Evolutionary conservation across 2,888 invertebrate species (phyloP).

Genomic region (Melangyna quadrimaculata): DNA sequence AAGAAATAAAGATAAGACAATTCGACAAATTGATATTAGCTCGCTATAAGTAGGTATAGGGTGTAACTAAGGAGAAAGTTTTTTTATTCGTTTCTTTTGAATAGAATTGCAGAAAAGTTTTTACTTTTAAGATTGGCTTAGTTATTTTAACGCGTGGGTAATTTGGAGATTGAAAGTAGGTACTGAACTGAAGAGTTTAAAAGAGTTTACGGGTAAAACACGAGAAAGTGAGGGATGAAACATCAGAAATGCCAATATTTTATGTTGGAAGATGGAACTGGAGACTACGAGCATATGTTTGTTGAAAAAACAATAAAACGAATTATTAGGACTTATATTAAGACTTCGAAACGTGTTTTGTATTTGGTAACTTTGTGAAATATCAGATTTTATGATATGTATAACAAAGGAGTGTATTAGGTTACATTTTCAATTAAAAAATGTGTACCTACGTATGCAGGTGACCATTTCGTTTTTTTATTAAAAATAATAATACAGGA

Average conservation of each 20-base stretch:
- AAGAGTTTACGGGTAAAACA: background rate
- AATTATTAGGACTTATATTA: background rate
- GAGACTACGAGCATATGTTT: no score
- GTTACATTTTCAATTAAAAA: no score
- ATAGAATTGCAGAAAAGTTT: constrained; percentile 15
- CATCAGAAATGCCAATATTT: background rate
- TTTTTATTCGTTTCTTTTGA: constrained; percentile 1
- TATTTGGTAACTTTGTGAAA: no score
- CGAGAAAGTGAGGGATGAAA: background rate
- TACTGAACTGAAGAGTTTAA: background rate
- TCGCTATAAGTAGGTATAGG: background rate
- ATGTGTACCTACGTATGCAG: no score
- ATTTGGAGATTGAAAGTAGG: constrained; percentile 16
- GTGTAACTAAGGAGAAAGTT: constrained; percentile 41
- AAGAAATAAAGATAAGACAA: constrained; percentile 40
- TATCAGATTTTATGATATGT: no score
- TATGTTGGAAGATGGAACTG: background rate
- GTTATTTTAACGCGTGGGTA: constrained; percentile 19
- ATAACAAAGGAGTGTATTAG: no score
- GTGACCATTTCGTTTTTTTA: no score
- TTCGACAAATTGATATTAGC: constrained; percentile 66
- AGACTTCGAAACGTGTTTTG: background rate
- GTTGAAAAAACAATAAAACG: no score
- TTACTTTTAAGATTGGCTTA: background rate
- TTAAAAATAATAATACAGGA: no score